These are phyloP conservation scores for Ibidorhyncha struthersii DNA, from an alignment of 2,113 vertebrate species.

Conservation along the genomic window DNA sequence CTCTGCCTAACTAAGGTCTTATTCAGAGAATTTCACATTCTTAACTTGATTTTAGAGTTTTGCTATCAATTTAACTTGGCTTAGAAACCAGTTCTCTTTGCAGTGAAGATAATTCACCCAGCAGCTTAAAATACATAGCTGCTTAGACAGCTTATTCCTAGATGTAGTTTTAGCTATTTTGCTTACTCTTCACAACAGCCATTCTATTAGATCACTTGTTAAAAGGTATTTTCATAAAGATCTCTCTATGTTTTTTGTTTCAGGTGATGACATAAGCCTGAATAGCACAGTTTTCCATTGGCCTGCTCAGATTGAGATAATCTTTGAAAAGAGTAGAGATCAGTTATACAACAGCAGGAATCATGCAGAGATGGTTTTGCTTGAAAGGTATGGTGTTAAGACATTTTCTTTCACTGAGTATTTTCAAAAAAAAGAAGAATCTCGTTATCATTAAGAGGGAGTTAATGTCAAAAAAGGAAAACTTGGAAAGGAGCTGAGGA, in stretches of 20 bases:
- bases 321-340: slow-evolving; percentile 76
- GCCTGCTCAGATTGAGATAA: slow-evolving; percentile 78
- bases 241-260: neutral
- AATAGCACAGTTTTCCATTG: slow-evolving; percentile 86
- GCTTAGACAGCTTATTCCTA: neutral
- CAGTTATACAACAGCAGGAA: slow-evolving; percentile 61
- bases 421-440: neutral
- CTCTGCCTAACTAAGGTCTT: neutral
- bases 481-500: neutral
- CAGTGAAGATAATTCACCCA: neutral
- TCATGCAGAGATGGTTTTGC: slow-evolving; percentile 71
- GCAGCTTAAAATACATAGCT: neutral
- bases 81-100: neutral
- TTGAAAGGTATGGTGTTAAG: slow-evolving; percentile 75
- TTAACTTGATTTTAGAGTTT: neutral
- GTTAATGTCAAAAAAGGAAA: neutral
- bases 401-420: neutral
- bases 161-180: neutral
- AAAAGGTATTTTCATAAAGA: neutral
- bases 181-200: neutral
- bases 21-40: neutral
- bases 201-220: neutral
- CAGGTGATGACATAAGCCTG: slow-evolving; percentile 86
- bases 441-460: neutral
- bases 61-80: neutral